A percentile compares a stretch with the other conserved stretches of the same genome.
Evolutionary conservation across 2,888 invertebrate species (phyloP).

Genomic region (Anarsia innoxiella): DNA sequence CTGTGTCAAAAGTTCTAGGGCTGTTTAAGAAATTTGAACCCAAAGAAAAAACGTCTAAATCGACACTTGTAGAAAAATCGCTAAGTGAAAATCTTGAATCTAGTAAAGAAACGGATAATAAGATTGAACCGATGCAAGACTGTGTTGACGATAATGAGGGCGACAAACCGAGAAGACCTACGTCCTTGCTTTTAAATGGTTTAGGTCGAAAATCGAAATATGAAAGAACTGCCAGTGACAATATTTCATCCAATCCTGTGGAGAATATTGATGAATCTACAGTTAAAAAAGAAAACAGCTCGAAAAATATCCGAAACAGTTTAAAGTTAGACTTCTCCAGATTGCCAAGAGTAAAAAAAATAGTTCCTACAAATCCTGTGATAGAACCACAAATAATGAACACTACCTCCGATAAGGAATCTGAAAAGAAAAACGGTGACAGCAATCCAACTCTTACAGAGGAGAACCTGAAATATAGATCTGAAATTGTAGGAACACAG

Average conservation of each 20-base stretch:
- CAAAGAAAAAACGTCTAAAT: slow-evolving; percentile 57
- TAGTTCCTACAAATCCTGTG: slow-evolving; percentile 74
- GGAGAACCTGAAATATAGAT: slow-evolving; percentile 24
- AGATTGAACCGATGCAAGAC: slow-evolving; percentile 29
- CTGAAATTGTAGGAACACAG: slow-evolving; percentile 32
- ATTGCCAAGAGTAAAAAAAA: slow-evolving; percentile 75
- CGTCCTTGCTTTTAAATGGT: slow-evolving; percentile 69
- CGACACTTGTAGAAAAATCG: slow-evolving; percentile 36
- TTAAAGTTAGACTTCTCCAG: slow-evolving; percentile 79
- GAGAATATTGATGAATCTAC: slow-evolving; percentile 38
- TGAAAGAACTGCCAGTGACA: slow-evolving; percentile 63
- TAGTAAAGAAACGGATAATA: slow-evolving; percentile 24
- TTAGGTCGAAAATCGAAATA: slow-evolving; percentile 69
- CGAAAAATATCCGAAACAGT: slow-evolving; percentile 58
- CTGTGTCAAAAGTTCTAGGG: slow-evolving; percentile 85
- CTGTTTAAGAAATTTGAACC: slow-evolving; percentile 84
- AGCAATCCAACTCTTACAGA: slow-evolving; percentile 43
- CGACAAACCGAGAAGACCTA: slow-evolving; percentile 72
- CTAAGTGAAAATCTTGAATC: slow-evolving; percentile 30
- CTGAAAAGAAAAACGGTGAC: slow-evolving; percentile 43
- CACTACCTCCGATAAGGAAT: slow-evolving; percentile 47
- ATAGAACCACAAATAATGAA: slow-evolving; percentile 68
- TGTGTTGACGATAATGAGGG: slow-evolving; percentile 33
- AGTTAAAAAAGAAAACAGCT: slow-evolving; percentile 44
- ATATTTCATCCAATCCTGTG: slow-evolving; percentile 31